These are phyloP conservation scores for Zaprionus camerounensis DNA, from an alignment of 1,140 invertebrate genomes.

Conservation along the genomic window DNA sequence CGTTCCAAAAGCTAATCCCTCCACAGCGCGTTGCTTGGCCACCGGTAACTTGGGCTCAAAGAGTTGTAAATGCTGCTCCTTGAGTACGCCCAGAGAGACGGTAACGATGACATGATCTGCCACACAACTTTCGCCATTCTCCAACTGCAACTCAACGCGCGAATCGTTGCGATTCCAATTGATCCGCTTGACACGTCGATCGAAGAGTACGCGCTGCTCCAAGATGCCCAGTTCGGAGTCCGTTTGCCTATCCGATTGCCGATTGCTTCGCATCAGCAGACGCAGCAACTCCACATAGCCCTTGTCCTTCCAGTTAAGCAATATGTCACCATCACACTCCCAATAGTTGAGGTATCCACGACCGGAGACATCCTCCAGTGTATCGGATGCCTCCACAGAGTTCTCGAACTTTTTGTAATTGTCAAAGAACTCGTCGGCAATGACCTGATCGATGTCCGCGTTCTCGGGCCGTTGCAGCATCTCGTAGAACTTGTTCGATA, in stretches of 20 bases:
- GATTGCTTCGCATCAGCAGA: slow-evolving; percentile 85
- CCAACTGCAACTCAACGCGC: slow-evolving; percentile 85
- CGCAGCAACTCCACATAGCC: slow-evolving; percentile 87
- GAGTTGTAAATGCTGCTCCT: slow-evolving; percentile 86
- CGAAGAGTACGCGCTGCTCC: slow-evolving; percentile 84
- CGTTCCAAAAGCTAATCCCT: slow-evolving; percentile 88
- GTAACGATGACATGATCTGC: slow-evolving; percentile 89
- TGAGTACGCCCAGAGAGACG: slow-evolving; percentile 89
- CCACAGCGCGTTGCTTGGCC: slow-evolving; percentile 87
- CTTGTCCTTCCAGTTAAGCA: slow-evolving; percentile 88
- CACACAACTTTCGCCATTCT: slow-evolving; percentile 86
- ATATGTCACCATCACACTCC: slow-evolving; percentile 87
- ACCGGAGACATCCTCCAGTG: slow-evolving; percentile 87
- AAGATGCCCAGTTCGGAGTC: slow-evolving; percentile 71
- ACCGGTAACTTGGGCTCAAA: slow-evolving; percentile 87
- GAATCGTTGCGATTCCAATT: slow-evolving; percentile 84
- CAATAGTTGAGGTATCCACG: slow-evolving; percentile 86
- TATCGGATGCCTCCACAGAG: slow-evolving; percentile 86
- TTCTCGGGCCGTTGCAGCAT: slow-evolving; percentile 71
- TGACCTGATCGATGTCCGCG: slow-evolving; percentile 71
- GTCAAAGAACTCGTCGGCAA: slow-evolving; percentile 85
- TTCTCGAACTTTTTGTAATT: slow-evolving; percentile 86
- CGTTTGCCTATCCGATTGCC: slow-evolving; percentile 39
- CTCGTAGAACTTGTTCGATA: slow-evolving; percentile 78
- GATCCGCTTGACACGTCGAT: slow-evolving; percentile 85